Conservation (phyloP, 2,113 vertebrate genomes). For the Mus musculus region GRCm39 chr1:42698501-42699000, state of each 20-base stretch:
- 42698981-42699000: not conserved
- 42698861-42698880: not conserved
- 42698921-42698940: not conserved
- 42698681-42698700: no score
- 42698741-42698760: not conserved
- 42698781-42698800: not conserved
- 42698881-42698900: not conserved
- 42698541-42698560: not conserved
- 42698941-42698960: not conserved
- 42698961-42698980: not conserved
- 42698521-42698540: not conserved
- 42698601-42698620: not conserved
- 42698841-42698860: not conserved
- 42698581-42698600: not conserved
- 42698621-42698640: not conserved
- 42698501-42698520: conserved; percentile 9
- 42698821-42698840: not conserved
- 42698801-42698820: not conserved
- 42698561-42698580: not conserved
- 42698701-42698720: accelerated
- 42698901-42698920: not conserved
- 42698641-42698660: not conserved
- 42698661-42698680: not conserved
- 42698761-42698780: not conserved
- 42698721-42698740: not conserved